Evolutionary conservation across 1,140 invertebrate species (phyloP), one percentile per base, ranked within the genome.

Genomic region (Drosophila kikkawai): DNA sequence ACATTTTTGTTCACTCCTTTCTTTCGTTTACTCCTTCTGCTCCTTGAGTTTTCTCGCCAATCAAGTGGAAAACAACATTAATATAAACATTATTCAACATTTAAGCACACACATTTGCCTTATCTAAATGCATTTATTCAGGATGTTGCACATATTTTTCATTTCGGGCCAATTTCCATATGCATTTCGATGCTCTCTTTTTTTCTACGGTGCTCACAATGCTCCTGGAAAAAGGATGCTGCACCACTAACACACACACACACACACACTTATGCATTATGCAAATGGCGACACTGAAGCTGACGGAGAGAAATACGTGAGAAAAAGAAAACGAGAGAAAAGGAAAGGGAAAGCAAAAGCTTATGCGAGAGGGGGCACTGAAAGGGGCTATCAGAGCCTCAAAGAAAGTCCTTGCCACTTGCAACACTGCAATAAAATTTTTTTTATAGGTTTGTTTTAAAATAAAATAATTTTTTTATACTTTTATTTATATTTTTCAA

Each of bases 141-240:
- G 64, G 67, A 50, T 59, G 44, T 51, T 71, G 68, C 63, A 68
- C 68, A 59, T 73, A 58, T 71, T 70, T 73, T 50, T 73, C 69
- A 73, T 73, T 73, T 70, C 66, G n/a, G 37, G 67, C 66, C 69
- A 73, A 73, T 64, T 64, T 74, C 32, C 32, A 45, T 57, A 57
- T 45, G 60, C 53, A 68, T 63, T 61, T 47, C 45, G 60, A 57
- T 75, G 26, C 57, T 82, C 57, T 53, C 44, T 75, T 71, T 79
- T 78, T 26, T 51, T 50, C 78, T 74, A 85, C 78, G 68, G 70
- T 86, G 79, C 82, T 37, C 34, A 66, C 75, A 73, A 63, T 68
- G 83, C 83, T 67, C 75, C 83, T 67, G 63, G 12, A 55, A 55
- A 79, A 80, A 82, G 82, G 66, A 87, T 69, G 83, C 80, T 34